These are phyloP conservation scores for Rallus limicola DNA, from an alignment of 2,113 vertebrate genomes.

Conservation along the genomic window DNA sequence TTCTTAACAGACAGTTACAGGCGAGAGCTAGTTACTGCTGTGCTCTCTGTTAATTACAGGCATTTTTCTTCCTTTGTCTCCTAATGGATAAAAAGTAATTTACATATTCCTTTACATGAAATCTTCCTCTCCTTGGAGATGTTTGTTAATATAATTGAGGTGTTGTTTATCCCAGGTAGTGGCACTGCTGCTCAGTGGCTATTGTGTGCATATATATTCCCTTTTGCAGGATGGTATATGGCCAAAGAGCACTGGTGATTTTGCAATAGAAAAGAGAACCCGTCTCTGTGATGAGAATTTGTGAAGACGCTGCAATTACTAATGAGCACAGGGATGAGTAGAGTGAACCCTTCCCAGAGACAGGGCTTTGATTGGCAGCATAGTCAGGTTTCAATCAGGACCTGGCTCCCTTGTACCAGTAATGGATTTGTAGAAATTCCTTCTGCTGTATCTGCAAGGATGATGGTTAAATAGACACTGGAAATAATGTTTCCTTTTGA, in stretches of 20 bases:
- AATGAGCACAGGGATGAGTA: background rate
- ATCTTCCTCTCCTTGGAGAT: background rate
- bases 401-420: background rate
- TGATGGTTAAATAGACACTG: background rate
- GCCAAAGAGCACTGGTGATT: background rate
- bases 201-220: background rate
- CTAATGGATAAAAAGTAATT: background rate
- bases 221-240: background rate
- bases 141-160: background rate
- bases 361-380: background rate
- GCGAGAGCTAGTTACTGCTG: background rate
- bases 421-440: background rate
- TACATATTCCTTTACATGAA: background rate
- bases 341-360: background rate
- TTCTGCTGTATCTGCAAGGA: background rate
- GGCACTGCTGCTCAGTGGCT: background rate
- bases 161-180: background rate
- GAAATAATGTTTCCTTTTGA: background rate
- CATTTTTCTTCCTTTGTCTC: slow-evolving; percentile 19
- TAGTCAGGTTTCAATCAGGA: background rate
- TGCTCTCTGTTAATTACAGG: background rate
- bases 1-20: background rate
- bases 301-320: background rate
- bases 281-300: background rate
- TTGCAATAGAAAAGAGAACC: background rate